A percentile compares a stretch with the other conserved stretches of the same genome.
Conservation (phyloP, 2,888 invertebrate genomes). For the Ecliptopera silaceata region DNA sequence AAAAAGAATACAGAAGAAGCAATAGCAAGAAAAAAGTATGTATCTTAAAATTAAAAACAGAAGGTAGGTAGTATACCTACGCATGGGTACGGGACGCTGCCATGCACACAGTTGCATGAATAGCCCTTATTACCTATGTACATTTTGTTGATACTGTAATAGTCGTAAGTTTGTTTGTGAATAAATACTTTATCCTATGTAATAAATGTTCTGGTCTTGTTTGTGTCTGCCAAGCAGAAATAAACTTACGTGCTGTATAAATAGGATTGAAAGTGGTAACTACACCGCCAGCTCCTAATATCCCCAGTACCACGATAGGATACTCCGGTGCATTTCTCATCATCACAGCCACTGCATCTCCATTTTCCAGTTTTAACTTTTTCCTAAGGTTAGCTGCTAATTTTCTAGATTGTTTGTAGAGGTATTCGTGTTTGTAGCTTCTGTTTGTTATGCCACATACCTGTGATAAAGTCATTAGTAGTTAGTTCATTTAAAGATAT, state of each 20-base stretch:
- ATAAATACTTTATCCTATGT: no score
- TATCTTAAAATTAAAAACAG: no score
- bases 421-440: constrained; percentile 85
- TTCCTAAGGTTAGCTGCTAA: constrained; percentile 84
- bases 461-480: constrained; percentile 73
- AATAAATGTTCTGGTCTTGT: no score
- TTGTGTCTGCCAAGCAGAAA: background rate
- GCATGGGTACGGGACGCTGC: no score
- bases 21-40: no score
- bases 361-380: constrained; percentile 82
- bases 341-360: constrained; percentile 86
- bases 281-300: constrained; percentile 84
- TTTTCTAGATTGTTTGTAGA: constrained; percentile 82
- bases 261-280: constrained; percentile 88
- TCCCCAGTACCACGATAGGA: constrained; percentile 83
- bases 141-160: no score
- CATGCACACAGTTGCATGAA: no score
- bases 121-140: no score
- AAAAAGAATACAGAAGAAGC: no score
- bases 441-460: constrained; percentile 87
- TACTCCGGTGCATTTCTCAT: constrained; percentile 89
- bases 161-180: no score
- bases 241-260: constrained; percentile 83
- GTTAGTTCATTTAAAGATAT: no score
- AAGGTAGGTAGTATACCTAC: no score